A percentile compares a stretch with the other conserved stretches of the same genome.
These are phyloP conservation scores for Microctonus brassicae DNA, from an alignment of 2,888 invertebrate species.

Conservation along the genomic window DNA sequence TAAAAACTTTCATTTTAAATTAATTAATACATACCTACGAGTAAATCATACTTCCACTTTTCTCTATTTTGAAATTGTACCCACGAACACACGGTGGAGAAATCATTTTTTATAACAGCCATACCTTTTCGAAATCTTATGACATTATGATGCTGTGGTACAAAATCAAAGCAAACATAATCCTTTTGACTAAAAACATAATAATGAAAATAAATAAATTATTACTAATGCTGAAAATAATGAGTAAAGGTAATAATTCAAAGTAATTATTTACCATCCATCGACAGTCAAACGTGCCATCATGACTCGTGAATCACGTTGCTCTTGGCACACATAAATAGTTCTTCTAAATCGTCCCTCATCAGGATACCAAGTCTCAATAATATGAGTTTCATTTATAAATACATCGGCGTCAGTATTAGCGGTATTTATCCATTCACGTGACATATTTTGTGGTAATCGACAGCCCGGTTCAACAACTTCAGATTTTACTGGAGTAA, in stretches of 20 bases:
- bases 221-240: background rate
- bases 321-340: constrained; percentile 95
- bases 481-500: constrained; percentile 91
- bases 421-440: constrained; percentile 97
- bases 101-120: constrained; percentile 90
- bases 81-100: constrained; percentile 95
- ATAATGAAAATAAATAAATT: constrained; percentile 22
- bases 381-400: constrained; percentile 96
- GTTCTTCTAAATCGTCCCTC: constrained; percentile 88
- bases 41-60: constrained; percentile 89
- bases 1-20: background rate
- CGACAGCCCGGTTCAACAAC: constrained; percentile 92
- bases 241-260: background rate
- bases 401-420: constrained; percentile 95
- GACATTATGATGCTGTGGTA: constrained; percentile 95
- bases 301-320: constrained; percentile 90
- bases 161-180: constrained; percentile 96
- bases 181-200: constrained; percentile 86
- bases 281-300: constrained; percentile 97
- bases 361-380: constrained; percentile 95
- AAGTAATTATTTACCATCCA: constrained; percentile 90
- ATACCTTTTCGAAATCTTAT: constrained; percentile 91
- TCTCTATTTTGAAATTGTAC: constrained; percentile 89
- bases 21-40: constrained; percentile 71
- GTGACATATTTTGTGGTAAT: constrained; percentile 92